Conservation (phyloP, 2,113 vertebrate species). For the Myiozetetes cayanensis region DNA sequence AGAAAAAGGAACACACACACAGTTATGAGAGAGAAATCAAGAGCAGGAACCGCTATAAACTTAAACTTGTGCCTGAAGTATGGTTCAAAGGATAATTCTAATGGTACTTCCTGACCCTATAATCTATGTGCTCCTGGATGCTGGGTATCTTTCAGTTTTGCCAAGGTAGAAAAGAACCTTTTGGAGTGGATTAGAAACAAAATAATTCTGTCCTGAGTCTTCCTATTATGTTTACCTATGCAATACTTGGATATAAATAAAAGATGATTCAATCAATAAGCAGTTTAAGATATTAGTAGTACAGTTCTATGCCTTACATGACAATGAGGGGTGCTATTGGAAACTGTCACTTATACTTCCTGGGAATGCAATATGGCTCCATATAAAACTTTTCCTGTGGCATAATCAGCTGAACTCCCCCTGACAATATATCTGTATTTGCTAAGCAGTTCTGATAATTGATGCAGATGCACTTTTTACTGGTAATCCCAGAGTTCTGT, state of each 20-base stretch:
- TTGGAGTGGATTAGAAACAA: not conserved
- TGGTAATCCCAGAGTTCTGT: not conserved
- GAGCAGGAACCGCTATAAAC: not conserved
- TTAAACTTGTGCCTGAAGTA: not conserved
- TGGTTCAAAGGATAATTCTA: not conserved
- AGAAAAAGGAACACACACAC: not conserved
- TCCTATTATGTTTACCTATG: not conserved
- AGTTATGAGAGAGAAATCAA: not conserved
- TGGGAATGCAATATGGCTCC: not conserved
- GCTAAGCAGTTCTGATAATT: not conserved
- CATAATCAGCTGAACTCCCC: not conserved
- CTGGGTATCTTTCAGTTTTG: not conserved
- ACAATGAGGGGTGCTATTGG: not conserved
- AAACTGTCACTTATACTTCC: not conserved
- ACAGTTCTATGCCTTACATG: not conserved
- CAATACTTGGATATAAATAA: not conserved
- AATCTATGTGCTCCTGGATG: not conserved
- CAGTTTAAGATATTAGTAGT: not conserved
- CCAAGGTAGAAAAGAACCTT: not conserved
- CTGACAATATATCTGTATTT: not conserved
- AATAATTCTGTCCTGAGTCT: not conserved
- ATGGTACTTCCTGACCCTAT: not conserved
- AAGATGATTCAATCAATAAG: not conserved
- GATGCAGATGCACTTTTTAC: not conserved
- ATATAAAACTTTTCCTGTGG: not conserved